Evolutionary conservation across 2,113 vertebrate genomes (phyloP), one percentile per base, ranked within the genome.

Genomic region (Dendropsophus ebraccatus): DNA sequence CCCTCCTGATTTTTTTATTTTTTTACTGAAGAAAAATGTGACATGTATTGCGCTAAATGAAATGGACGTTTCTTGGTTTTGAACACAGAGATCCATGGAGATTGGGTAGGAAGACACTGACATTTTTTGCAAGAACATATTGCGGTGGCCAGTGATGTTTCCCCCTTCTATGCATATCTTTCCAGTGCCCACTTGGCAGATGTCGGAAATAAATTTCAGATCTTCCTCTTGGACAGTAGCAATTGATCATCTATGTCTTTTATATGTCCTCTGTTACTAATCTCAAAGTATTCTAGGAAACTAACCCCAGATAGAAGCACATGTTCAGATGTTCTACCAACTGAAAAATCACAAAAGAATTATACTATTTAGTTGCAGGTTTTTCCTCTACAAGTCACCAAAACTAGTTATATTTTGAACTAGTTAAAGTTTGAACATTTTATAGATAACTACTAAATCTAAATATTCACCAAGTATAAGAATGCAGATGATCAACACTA

Each of bases 181-280:
- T 32, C 0, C 4, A 49, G 72, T 47, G 23, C 13, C 72, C 11
- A 74, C 9, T 25, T 80, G 65, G 70, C 82, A 83, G 50, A 83
- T 83, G 82, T 74, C 74, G 70, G 82, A 83, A 60, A 83, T 83
- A 83, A 73, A 83, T 83, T 83, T 60, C 50, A 83, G 82, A 74
- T 60, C 82, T 56, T 83, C 82, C 67, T 19, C 37, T 83, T 58
- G 13, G 12, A 58, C 32, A 11, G 70, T 35, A 83, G 82, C 52
- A 74, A 83, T 83, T 74, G 69, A 83, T 83, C 82, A 73, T 83
- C 19, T 6, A 74, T 19, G 69, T 37, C 69, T 74, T 83, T 74
- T 50, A 74, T 83, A 74, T 37, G 17, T 56, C n/a, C 50, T 83
- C 50, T 83, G 82, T 83, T 45, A 83, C 82, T 83, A 83, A 83